Evolutionary conservation across 2,888 invertebrate species (phyloP).

Genomic region (Andrena flavipes): DNA sequence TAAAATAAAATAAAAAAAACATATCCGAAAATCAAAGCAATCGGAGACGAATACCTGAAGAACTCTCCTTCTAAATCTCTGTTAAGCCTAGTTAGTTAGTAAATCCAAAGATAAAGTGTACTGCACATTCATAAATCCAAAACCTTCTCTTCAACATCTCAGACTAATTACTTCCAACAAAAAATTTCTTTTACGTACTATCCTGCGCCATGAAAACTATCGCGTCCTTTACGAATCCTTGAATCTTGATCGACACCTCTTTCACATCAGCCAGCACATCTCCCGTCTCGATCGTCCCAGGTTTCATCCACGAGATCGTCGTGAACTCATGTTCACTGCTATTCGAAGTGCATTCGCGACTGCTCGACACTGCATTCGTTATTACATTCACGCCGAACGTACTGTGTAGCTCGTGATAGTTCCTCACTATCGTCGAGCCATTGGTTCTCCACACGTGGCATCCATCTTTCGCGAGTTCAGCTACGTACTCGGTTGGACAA

Average conservation of each 20-base stretch:
- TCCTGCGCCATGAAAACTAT: conserved; percentile 63
- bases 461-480: conserved; percentile 61
- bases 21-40: too few relatives aligned
- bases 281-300: conserved; percentile 1
- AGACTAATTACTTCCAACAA: background rate
- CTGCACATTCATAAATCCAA: too few relatives aligned
- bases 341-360: conserved; percentile 58
- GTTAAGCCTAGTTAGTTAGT: too few relatives aligned
- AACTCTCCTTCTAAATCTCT: too few relatives aligned
- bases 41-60: too few relatives aligned
- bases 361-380: conserved; percentile 69
- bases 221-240: conserved; percentile 75
- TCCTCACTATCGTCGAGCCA: conserved; percentile 54
- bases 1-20: too few relatives aligned
- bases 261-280: conserved; percentile 20
- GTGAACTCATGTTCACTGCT: conserved; percentile 62
- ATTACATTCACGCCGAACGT: conserved; percentile 69
- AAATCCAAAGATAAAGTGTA: too few relatives aligned
- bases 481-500: conserved; percentile 71
- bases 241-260: conserved; percentile 44
- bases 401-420: conserved; percentile 66
- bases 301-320: conserved; percentile 70
- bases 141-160: too few relatives aligned
- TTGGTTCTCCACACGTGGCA: conserved; percentile 53
- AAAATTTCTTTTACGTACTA: conserved; percentile 46